Conservation (phyloP, 2,888 invertebrate species). For the Heterodera filipjevi region DNA sequence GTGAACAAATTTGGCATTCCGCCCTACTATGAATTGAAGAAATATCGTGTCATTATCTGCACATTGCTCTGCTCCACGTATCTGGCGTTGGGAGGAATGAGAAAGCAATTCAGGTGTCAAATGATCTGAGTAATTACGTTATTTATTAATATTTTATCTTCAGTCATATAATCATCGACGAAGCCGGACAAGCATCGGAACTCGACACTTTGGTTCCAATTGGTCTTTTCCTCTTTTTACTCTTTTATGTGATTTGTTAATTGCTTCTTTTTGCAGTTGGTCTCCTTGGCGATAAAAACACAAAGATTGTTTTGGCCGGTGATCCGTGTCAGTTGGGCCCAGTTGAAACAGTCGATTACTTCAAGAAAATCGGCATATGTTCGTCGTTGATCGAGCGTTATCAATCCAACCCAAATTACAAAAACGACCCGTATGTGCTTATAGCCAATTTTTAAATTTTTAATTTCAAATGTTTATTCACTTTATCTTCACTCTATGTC, state of each 20-base stretch:
- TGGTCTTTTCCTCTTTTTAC: background rate
- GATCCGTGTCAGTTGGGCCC: constrained; percentile 40
- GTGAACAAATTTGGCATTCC: constrained; percentile 25
- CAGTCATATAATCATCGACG: constrained; percentile 37
- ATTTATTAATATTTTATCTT: background rate
- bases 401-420: constrained; percentile 21
- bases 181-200: constrained; percentile 39
- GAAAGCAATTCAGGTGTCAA: constrained; percentile 22
- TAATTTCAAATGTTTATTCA: constrained; percentile 22
- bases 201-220: constrained; percentile 37
- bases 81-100: constrained; percentile 18
- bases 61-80: constrained; percentile 32
- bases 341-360: constrained; percentile 28
- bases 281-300: background rate
- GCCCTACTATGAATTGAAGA: background rate
- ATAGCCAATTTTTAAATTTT: background rate
- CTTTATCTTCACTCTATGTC: too few relatives aligned
- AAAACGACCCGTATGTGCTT: constrained; percentile 31
- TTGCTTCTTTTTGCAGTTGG: constrained; percentile 19
- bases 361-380: constrained; percentile 29
- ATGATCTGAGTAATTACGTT: too few relatives aligned
- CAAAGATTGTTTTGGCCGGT: constrained; percentile 36
- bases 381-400: constrained; percentile 37
- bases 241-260: background rate
- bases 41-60: constrained; percentile 22